Percentiles rank a stretch among this genome's conserved stretches.
Evolutionary conservation across 2,797 vertebrate genomes (phyloP).

Genomic region (Petrocephalus sullivani): DNA sequence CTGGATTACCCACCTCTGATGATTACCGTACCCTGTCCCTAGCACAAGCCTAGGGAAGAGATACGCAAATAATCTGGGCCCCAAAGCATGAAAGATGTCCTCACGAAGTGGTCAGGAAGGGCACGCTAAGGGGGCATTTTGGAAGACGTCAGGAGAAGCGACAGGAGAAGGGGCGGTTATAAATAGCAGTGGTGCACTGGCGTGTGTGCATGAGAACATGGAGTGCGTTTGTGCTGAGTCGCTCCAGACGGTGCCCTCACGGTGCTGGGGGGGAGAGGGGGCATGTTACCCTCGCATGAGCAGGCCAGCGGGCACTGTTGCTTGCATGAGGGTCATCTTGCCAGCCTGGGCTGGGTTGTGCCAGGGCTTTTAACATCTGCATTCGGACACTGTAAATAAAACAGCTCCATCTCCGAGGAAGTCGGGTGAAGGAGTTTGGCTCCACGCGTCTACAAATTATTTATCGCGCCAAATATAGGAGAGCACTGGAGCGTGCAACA

Average conservation of each 20-base stretch:
- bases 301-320: not conserved
- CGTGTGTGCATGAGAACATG: not conserved
- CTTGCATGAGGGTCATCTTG: not conserved
- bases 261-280: not conserved
- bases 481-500: not conserved
- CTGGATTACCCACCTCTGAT: not conserved
- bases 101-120: not conserved
- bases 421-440: not conserved
- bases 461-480: not conserved
- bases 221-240: not conserved
- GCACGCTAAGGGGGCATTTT: not conserved
- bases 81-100: not conserved
- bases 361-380: constrained; percentile 4
- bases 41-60: not conserved
- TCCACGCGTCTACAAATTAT: not conserved
- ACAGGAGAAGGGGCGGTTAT: not conserved
- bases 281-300: not conserved
- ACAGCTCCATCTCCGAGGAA: not conserved
- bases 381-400: not conserved
- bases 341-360: not conserved
- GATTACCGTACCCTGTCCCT: not conserved
- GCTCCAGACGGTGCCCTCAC: not conserved
- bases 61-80: not conserved
- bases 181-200: not conserved
- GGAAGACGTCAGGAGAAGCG: not conserved